Conservation (phyloP, 2,888 invertebrate genomes). For the Fragum fragum region DNA sequence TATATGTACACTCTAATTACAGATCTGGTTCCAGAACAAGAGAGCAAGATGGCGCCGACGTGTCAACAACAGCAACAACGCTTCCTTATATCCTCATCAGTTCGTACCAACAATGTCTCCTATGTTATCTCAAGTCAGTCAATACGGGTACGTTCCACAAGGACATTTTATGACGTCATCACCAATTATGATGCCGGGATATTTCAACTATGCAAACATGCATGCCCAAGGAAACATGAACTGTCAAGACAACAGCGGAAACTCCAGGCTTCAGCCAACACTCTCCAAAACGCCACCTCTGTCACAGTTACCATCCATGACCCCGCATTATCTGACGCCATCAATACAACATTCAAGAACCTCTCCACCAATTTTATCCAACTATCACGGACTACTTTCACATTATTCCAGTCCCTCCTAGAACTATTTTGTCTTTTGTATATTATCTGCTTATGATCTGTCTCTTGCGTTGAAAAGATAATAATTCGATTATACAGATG, state of each 20-base stretch:
- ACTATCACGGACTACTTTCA: no score
- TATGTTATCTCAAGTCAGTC: constrained; percentile 65
- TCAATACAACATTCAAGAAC: neutral
- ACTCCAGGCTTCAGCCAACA: neutral
- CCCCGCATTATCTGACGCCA: neutral
- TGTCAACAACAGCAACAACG: constrained; percentile 42
- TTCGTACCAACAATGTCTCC: constrained; percentile 52
- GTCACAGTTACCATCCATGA: neutral
- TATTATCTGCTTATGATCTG: no score
- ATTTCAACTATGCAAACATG: constrained; percentile 46
- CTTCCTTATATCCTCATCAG: neutral
- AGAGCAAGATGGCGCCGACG: constrained; percentile 76
- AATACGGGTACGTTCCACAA: constrained; percentile 68
- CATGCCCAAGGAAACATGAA: neutral
- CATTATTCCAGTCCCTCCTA: no score
- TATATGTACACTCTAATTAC: neutral
- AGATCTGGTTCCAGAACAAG: constrained; percentile 80
- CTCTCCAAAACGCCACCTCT: neutral
- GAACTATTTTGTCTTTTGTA: no score
- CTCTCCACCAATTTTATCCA: neutral
- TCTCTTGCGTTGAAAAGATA: no score
- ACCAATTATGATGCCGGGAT: constrained; percentile 47
- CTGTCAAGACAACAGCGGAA: neutral
- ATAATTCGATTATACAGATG: no score
- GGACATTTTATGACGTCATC: constrained; percentile 61